A percentile compares a stretch with the other conserved stretches of the same genome.
phyloP scores from a whole-genome alignment of 1,140 invertebrate genomes.

The Gryllus bimaculatus region DNA sequence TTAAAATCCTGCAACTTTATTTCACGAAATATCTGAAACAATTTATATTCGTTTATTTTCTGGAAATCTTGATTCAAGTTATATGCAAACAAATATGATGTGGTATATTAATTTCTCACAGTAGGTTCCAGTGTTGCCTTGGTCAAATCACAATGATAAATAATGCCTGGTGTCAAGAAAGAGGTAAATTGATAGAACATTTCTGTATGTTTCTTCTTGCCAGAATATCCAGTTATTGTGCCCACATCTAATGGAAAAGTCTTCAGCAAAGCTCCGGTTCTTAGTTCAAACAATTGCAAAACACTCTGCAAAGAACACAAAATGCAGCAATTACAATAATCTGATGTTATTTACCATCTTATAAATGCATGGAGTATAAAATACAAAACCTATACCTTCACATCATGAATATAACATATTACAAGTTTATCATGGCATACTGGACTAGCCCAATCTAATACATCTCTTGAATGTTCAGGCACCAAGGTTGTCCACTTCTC shows the following conservation, averaged over 20 bases:
- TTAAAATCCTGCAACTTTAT: conserved; percentile 80
- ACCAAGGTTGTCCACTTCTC: conserved; percentile 79
- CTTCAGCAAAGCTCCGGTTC: conserved; percentile 59
- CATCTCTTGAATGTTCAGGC: conserved; percentile 74
- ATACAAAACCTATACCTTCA: conserved; percentile 60
- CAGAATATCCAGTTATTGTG: conserved; percentile 72
- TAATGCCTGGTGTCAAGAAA: conserved; percentile 83
- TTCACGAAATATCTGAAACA: conserved; percentile 65
- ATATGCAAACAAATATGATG: not conserved
- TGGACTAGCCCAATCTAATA: conserved; percentile 78
- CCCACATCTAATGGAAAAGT: conserved; percentile 78
- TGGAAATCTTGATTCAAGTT: not conserved
- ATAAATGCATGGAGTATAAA: not conserved
- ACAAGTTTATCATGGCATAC: conserved; percentile 83
- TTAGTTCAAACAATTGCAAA: conserved; percentile 70
- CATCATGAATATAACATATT: conserved; percentile 86
- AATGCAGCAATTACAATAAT: not conserved
- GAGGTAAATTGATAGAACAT: conserved; percentile 92
- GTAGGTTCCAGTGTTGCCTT: not conserved
- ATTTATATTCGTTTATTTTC: conserved; percentile 20
- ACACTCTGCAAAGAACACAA: conserved; percentile 52
- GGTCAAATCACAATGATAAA: conserved; percentile 78
- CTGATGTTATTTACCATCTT: not conserved
- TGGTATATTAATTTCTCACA: not conserved
- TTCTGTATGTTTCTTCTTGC: conserved; percentile 75